Conservation (phyloP, 2,113 vertebrate species). For the Calidris pugnax region DNA sequence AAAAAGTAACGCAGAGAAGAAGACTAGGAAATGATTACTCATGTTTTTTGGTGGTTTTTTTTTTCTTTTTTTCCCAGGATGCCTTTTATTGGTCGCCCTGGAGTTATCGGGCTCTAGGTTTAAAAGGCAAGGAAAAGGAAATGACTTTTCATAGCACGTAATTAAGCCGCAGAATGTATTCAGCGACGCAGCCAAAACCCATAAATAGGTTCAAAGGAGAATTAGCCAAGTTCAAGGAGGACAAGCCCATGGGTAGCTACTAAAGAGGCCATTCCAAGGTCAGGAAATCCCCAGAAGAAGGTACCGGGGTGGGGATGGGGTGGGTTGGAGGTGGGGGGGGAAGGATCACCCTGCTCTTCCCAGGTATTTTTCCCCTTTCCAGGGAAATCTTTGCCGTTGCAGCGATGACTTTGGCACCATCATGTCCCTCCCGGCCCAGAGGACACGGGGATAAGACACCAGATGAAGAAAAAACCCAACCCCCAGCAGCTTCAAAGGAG, state of each 20-base stretch:
- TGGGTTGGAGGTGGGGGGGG: no score
- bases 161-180: background rate
- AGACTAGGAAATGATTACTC: background rate
- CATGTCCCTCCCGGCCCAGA: background rate
- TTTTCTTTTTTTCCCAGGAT: background rate
- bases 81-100: background rate
- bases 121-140: background rate
- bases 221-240: background rate
- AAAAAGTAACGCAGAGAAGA: background rate
- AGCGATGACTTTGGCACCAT: background rate
- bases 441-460: background rate
- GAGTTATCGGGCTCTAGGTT: background rate
- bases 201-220: background rate
- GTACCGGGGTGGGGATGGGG: background rate
- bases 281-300: background rate
- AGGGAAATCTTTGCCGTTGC: rapidly evolving
- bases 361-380: rapidly evolving
- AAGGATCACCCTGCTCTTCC: background rate
- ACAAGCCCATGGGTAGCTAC: background rate
- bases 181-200: background rate
- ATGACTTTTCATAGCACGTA: background rate
- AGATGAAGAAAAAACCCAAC: background rate
- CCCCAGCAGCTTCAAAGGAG: background rate
- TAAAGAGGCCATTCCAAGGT: background rate
- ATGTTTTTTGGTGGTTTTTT: background rate